A percentile compares a stretch with the other conserved stretches of the same genome.
Evolutionary conservation across 2,113 vertebrate genomes (phyloP).

Genomic region (Falco punctatus): DNA sequence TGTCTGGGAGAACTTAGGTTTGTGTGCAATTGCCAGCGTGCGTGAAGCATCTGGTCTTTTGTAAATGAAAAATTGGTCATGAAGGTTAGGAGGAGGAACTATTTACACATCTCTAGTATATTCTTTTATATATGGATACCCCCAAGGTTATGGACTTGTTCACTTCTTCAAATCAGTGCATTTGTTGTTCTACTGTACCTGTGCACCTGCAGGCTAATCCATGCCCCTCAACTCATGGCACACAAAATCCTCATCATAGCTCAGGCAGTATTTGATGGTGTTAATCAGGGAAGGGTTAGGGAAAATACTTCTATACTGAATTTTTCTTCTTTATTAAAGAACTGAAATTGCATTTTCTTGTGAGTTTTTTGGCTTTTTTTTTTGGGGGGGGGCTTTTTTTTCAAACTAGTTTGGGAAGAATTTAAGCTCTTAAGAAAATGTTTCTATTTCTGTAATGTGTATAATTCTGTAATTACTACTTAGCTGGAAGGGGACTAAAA

Average conservation of each 20-base stretch:
- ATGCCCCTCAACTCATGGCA: neutral
- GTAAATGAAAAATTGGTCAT: conserved; percentile 67
- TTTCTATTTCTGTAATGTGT: neutral
- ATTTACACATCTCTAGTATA: conserved; percentile 62
- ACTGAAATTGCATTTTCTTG: neutral
- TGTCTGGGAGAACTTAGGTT: conserved; percentile 59
- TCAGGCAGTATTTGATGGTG: neutral
- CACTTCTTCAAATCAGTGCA: neutral
- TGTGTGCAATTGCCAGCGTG: conserved; percentile 61
- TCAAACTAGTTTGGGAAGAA: neutral
- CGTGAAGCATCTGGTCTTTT: conserved; percentile 73
- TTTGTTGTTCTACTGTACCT: neutral
- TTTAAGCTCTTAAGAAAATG: neutral
- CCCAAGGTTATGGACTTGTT: conserved; percentile 49
- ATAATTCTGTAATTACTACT: neutral
- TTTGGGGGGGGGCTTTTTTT: neutral
- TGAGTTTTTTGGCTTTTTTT: neutral
- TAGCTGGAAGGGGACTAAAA: neutral
- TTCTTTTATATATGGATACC: conserved; percentile 61
- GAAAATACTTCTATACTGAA: neutral
- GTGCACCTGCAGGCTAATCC: neutral
- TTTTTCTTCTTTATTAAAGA: neutral
- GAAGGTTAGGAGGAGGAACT: conserved; percentile 37
- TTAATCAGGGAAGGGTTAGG: neutral
- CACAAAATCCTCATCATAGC: neutral